phyloP scores from a whole-genome alignment of 2,797 vertebrate genomes.

The Pempheris klunzingeri region DNA sequence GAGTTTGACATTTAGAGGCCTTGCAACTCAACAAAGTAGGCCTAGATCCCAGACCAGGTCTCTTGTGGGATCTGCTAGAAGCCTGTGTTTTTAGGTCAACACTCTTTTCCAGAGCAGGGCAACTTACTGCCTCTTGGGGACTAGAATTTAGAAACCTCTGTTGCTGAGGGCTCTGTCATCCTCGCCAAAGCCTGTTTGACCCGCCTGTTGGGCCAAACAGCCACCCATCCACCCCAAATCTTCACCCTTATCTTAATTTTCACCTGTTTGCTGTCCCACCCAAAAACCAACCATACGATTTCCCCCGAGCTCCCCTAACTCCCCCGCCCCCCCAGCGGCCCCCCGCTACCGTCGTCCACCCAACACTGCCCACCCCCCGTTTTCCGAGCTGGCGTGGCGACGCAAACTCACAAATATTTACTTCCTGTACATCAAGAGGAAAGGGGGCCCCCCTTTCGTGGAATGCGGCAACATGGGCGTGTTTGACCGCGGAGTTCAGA shows the following conservation, averaged over 20 bases:
- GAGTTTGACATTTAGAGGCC: constrained; percentile 77
- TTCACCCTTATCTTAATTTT: constrained; percentile 53
- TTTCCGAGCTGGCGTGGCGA: constrained; percentile 83
- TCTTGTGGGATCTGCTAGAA: constrained; percentile 69
- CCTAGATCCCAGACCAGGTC: constrained; percentile 69
- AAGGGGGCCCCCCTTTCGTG: constrained; percentile 95
- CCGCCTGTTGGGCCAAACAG: constrained; percentile 41
- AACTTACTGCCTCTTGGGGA: constrained; percentile 58
- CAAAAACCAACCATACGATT: constrained; percentile 83
- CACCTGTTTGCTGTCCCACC: constrained; percentile 45
- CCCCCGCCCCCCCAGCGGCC: constrained; percentile 70
- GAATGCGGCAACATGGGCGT: constrained; percentile 99
- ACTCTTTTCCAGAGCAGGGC: constrained; percentile 63
- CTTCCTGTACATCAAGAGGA: constrained; percentile 87
- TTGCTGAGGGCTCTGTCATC: constrained; percentile 37
- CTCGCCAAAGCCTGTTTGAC: constrained; percentile 52
- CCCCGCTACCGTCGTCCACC: constrained; percentile 68
- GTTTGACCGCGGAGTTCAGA: constrained; percentile 99
- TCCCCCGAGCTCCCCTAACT: constrained; percentile 76
- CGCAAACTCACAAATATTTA: constrained; percentile 88
- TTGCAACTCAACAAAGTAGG: constrained; percentile 76
- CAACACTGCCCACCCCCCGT: constrained; percentile 67
- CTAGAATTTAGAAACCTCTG: constrained; percentile 44
- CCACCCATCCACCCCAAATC: background rate
- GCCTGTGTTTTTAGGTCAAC: constrained; percentile 74